Percentiles rank a stretch among this genome's conserved stretches.
Conservation (phyloP, 2,113 vertebrate species). For the Psophia crepitans region DNA sequence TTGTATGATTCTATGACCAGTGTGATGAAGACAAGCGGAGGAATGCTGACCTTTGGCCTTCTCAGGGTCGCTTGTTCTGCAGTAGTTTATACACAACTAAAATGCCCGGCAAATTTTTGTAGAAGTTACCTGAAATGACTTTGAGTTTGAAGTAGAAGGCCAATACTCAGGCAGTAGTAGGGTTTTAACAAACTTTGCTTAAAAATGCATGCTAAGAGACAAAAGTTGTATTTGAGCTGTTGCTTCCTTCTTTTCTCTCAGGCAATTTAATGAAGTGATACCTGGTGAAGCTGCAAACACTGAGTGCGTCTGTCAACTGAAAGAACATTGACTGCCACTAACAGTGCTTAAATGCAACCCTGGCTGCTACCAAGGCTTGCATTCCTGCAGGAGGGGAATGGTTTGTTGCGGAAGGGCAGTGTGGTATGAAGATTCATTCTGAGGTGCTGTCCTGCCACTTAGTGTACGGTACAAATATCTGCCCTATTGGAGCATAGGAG, state of each 20-base stretch:
- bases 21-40: not conserved
- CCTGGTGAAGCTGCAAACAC: not conserved
- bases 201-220: accelerated
- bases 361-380: not conserved
- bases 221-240: not conserved
- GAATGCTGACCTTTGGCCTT: not conserved
- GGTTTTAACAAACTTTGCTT: not conserved
- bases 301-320: not conserved
- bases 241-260: not conserved
- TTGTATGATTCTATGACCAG: too few species aligned
- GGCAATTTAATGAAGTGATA: not conserved
- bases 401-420: not conserved
- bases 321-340: not conserved
- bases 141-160: not conserved
- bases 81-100: not conserved
- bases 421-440: not conserved
- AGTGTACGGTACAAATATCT: too few species aligned
- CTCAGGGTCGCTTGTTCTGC: not conserved
- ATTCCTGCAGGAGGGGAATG: not conserved
- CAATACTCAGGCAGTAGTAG: not conserved
- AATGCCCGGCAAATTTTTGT: not conserved
- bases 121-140: not conserved
- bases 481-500: too few species aligned
- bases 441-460: not conserved
- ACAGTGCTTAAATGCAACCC: not conserved